A percentile compares a stretch with the other conserved stretches of the same genome.
phyloP scores from a whole-genome alignment of 2,113 vertebrate species.

The Hyperopisus bebe region DNA sequence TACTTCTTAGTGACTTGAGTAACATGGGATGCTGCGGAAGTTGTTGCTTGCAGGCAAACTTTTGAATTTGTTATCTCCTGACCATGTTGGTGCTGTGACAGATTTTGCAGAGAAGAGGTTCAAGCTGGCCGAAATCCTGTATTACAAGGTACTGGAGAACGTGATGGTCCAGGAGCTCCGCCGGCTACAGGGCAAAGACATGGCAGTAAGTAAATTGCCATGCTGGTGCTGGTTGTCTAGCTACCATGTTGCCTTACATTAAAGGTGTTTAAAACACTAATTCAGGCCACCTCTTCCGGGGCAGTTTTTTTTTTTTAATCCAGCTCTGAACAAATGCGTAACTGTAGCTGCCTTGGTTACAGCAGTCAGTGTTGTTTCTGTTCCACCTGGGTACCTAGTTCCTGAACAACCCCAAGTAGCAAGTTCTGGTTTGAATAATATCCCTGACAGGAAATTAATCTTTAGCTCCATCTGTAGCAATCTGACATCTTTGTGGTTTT shows the following conservation, averaged over 20 bases:
- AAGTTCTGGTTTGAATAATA: not conserved
- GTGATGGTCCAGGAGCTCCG: constrained; percentile 82
- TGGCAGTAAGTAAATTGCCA: constrained; percentile 73
- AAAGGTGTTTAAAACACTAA: not conserved
- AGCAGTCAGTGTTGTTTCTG: not conserved
- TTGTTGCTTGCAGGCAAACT: not conserved
- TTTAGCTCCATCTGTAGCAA: not conserved
- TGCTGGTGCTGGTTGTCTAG: not conserved
- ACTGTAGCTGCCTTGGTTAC: not conserved
- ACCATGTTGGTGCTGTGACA: constrained; percentile 40
- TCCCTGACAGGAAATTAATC: not conserved
- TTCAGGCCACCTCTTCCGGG: not conserved
- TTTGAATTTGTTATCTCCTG: not conserved
- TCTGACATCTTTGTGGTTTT: not conserved
- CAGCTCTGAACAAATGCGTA: not conserved
- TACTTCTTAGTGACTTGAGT: not conserved
- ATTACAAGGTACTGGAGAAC: constrained; percentile 92
- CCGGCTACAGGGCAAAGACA: constrained; percentile 85
- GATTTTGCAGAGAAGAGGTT: constrained; percentile 92
- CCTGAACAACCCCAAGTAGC: not conserved
- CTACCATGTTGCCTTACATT: not conserved
- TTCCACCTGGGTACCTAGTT: not conserved
- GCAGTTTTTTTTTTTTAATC: not conserved
- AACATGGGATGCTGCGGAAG: not conserved
- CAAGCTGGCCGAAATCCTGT: constrained; percentile 91